These are phyloP conservation scores for Mythimna loreyi DNA, from an alignment of 2,888 invertebrate species.

Conservation along the genomic window DNA sequence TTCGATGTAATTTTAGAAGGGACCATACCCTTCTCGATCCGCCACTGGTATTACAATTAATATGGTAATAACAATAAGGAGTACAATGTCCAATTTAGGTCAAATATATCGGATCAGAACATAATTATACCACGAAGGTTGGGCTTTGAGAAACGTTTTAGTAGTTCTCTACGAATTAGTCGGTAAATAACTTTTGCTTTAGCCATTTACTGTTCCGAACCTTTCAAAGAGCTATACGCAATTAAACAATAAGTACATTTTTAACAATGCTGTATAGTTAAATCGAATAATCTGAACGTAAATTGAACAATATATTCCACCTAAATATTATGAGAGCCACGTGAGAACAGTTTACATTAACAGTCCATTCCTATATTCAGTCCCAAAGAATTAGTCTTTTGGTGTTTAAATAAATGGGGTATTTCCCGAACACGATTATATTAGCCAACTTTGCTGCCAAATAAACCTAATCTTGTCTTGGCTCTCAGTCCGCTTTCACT, in stretches of 20 bases:
- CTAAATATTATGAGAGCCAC: constrained; percentile 38
- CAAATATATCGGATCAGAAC: not conserved
- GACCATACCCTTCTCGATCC: not conserved
- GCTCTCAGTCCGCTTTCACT: constrained; percentile 33
- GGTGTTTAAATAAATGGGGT: constrained; percentile 19
- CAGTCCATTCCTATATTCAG: constrained; percentile 18
- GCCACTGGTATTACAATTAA: not conserved
- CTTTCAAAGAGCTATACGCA: too few relatives aligned
- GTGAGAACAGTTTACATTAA: constrained; percentile 17
- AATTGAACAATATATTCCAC: constrained; percentile 16
- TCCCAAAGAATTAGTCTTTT: constrained; percentile 2
- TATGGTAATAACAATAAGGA: constrained; percentile 13
- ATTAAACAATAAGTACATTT: not conserved
- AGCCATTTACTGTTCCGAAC: not conserved
- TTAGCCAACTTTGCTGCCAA: constrained; percentile 28
- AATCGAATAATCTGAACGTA: not conserved
- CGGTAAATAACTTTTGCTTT: too few relatives aligned
- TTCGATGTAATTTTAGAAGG: not conserved
- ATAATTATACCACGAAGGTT: not conserved
- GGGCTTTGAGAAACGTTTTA: not conserved
- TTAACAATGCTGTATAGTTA: not conserved
- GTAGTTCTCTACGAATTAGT: not conserved
- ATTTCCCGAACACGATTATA: constrained; percentile 19
- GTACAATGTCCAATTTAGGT: constrained; percentile 25
- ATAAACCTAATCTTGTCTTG: constrained; percentile 31